Evolutionary conservation across 1,140 invertebrate genomes (phyloP).

Genomic region (Drosophila varians): DNA sequence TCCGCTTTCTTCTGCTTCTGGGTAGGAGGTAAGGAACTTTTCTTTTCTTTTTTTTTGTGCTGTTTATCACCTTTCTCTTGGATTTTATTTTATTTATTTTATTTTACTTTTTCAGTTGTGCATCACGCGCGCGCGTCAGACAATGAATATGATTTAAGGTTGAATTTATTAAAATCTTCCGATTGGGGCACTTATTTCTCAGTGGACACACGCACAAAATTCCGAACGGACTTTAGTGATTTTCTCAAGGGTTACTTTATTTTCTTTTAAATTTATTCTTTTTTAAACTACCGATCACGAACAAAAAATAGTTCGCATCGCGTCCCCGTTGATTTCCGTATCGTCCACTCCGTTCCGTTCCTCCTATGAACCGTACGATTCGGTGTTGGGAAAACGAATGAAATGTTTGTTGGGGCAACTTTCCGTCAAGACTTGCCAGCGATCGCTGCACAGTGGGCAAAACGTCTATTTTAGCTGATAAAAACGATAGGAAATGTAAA

Average conservation of each 20-base stretch:
- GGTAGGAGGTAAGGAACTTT: constrained; percentile 62
- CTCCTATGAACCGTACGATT: constrained; percentile 53
- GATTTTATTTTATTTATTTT: constrained; percentile 31
- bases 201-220: constrained; percentile 27
- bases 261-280: constrained; percentile 4
- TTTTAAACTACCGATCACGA: constrained; percentile 6
- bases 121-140: constrained; percentile 69
- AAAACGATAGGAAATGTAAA: background rate
- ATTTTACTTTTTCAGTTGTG: constrained; percentile 58
- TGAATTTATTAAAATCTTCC: constrained; percentile 44
- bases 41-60: constrained; percentile 46
- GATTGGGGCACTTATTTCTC: constrained; percentile 14
- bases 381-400: constrained; percentile 63
- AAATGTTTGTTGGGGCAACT: constrained; percentile 57
- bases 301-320: constrained; percentile 40
- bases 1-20: constrained; percentile 17
- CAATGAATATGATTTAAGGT: constrained; percentile 47
- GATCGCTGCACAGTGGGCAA: background rate
- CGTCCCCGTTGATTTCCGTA: constrained; percentile 24
- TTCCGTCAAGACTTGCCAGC: constrained; percentile 55
- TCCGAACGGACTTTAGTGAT: constrained; percentile 19
- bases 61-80: constrained; percentile 44
- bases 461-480: background rate
- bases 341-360: constrained; percentile 13
- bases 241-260: constrained; percentile 35